Evolutionary conservation across 2,797 vertebrate species (phyloP), one percentile per base, ranked within the genome.

Genomic region (Labroides dimidiatus): DNA sequence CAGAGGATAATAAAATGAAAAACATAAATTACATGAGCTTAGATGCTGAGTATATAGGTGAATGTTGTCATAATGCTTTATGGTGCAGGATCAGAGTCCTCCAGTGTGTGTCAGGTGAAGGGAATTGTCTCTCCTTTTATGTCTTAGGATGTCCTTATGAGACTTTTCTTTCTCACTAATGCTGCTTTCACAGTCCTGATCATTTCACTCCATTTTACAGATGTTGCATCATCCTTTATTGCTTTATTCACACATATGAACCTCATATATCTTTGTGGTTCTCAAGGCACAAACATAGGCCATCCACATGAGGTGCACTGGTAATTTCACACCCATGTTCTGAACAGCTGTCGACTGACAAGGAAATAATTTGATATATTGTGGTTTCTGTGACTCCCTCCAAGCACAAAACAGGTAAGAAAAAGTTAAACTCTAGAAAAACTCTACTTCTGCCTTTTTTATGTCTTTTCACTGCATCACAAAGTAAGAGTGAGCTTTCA

Each of bases 331-430:
- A 64, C 77, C 57, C 58, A 69, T 68, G 68, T 67, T 76, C 58
- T 51, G 68, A 84, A 69, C 77, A 88, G 79, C 69, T 88, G 81
- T 72, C 21, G 10, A 69, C 78, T 36, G 75, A 60, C 50, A 49
- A 45, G 55, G 20, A 13, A 23, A 48, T 6, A 75, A 50, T 58
- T 41, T 62, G 1, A 37, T 12, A 16, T 15, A 6, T 5, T 52
- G 51, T n/a, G 33, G 13, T 54, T 58, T 73, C 30, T 43, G 42
- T 23, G 8, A 33, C 17, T 66, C 2, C 36, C 8, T 36, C 8
- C 36, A 42, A 45, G 47, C 19, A 47, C 39, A 50, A 48, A 64
- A 64, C 48, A 80, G 13, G 20, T 63, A 53, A 21, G 5, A 43
- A 56, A 72, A 72, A 41, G 2, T 16, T 10, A 37, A 33, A 27